Evolutionary conservation across 2,888 invertebrate genomes (phyloP), one percentile per base, ranked within the genome.

Genomic region (Cheilosia variabilis): DNA sequence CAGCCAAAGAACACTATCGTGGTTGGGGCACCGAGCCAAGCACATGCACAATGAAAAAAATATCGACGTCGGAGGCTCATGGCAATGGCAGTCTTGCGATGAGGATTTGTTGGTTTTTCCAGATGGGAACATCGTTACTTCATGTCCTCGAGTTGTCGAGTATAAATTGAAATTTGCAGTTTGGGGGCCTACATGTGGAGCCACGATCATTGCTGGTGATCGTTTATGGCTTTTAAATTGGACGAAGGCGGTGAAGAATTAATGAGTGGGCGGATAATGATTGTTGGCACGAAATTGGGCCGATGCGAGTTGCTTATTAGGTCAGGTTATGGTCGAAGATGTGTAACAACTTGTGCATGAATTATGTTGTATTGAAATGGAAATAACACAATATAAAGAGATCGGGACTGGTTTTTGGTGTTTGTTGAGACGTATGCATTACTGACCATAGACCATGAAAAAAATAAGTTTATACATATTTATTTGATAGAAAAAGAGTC

Each of bases 161-260:
- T 24, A 66, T 31, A 71, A 72, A 77, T 45, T 62, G 71, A 41
- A 72, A 72, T 41, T 37, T 77, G 24, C 15, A 34, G 37, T 13
- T 66, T 22, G 55, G 15, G 41, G 45, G 41, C 31, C 31, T 57
- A 65, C 37, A 37, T 76, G 34, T 45, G 43, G 58, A 71, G 55
- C 27, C 52, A 31, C 31, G 71, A 75, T 65, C 65, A 37, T 41
- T 41, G 76, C 52, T 13, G 50, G 15, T 10, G 22, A 72, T 66
- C 76, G 63, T 60, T 60, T 66, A 77, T 77, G 41, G 71, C 3
- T 27, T 77, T 82, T 24, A 60, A 82, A 65, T 68, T 45, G 60
- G 37, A 22, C 62, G 60, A 60, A 60, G 77, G 77, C 47, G 60
- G 55, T 37, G 7, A 6, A 5, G 17, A 60, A 55, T 41, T 34